phyloP scores from a whole-genome alignment of 1,140 invertebrate species.

The Atta cephalotes region DNA sequence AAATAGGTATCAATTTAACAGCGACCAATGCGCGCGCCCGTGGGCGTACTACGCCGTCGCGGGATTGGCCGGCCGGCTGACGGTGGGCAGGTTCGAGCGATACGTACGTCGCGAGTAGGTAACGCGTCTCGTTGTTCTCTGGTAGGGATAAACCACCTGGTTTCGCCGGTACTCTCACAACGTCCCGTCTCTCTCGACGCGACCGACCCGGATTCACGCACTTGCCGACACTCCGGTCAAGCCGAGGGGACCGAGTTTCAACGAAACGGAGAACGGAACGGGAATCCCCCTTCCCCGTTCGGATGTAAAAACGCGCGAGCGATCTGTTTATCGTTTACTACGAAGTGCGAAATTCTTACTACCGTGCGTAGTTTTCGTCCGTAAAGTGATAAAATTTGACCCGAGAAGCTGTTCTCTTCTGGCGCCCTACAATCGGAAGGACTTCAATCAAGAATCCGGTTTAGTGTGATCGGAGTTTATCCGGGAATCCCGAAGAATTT shows the following conservation, averaged over 20 bases:
- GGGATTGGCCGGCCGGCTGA: slow-evolving; percentile 9
- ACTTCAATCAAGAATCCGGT: slow-evolving; percentile 26
- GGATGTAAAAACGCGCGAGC: background rate
- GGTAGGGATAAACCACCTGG: slow-evolving; percentile 80
- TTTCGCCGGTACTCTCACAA: slow-evolving; percentile 75
- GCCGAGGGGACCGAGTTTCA: slow-evolving; percentile 16
- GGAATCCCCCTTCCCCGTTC: background rate
- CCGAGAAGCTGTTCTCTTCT: background rate
- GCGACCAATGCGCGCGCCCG: slow-evolving; percentile 76
- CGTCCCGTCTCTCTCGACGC: slow-evolving; percentile 73
- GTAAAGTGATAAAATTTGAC: slow-evolving; percentile 11
- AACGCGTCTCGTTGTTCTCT: slow-evolving; percentile 30
- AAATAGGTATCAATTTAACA: slow-evolving; percentile 85
- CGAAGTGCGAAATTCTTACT: slow-evolving; percentile 9
- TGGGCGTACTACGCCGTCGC: slow-evolving; percentile 74
- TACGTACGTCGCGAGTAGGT: slow-evolving; percentile 50
- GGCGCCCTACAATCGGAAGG: background rate
- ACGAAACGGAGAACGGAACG: slow-evolving; percentile 34
- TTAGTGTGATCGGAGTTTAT: background rate
- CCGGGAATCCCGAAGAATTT: background rate
- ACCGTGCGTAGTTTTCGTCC: background rate
- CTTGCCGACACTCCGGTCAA: slow-evolving; percentile 36
- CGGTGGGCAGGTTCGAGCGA: slow-evolving; percentile 21
- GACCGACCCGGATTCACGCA: slow-evolving; percentile 71
- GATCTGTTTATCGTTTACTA: slow-evolving; percentile 35